Base-by-base conservation (phyloP, 2,888 invertebrate genomes). In the Yponomeuta cagnagella region DNA sequence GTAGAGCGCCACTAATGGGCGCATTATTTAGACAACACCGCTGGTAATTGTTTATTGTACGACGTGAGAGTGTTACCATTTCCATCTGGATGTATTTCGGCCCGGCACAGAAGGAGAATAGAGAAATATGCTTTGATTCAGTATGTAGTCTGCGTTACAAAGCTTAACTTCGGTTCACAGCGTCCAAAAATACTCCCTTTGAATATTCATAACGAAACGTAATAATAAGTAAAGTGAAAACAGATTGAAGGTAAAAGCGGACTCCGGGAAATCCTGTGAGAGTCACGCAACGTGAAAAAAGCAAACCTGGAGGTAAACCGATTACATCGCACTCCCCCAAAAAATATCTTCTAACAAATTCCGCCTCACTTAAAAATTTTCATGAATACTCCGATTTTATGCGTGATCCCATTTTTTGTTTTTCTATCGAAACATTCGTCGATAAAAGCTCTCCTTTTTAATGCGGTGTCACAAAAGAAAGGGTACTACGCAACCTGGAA, bases 381-480 rank as follows among this genome's bases (percentile, higher is more conserved):
- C 77, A 77, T 80, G 78, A 72, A 76, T 76, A 78, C 76, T 74
- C 74, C 74, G 76, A 74, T 77, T 75, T 80, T 79, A 81, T 77
- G 78, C 79, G 78, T 77, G 80, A 83, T 83, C 87, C 82, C 81
- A 75, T 79, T 75, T 74, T 23, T 76, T 76, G 76, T 80, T 85
- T 81, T 78, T 84, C 82, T 79, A 84, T 82, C 81, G n/a, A 82
- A 80, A 78, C 76, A 77, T 81, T 84, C 84, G 83, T 85, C 84
- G 86, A 86, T 85, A 85, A 82, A 83, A 81, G 83, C 82, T 84
- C 75, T 77, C 76, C 74, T 77, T 76, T 79, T 80, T 15, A 31
- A 52, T 58, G 15, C 10, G 6, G 52, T 0, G 52, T 2, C 52
- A 15, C 12, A 58, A 58, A 12, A 58, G 52, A 69, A 58, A 69